Evolutionary conservation across 2,888 invertebrate species (phyloP), one percentile per base, ranked within the genome.

Genomic region (Phaonia tiefii): DNA sequence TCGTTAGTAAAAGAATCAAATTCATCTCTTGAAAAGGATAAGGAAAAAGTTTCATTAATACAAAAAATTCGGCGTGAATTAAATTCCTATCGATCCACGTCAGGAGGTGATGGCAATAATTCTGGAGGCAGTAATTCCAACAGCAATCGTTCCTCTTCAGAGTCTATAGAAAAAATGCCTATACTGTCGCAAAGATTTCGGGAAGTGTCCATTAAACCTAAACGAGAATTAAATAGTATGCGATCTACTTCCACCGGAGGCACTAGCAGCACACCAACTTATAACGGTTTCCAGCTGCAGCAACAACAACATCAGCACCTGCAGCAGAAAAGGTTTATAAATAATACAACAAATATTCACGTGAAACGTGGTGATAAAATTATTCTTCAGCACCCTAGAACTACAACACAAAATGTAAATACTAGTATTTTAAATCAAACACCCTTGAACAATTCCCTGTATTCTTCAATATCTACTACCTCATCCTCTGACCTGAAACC

Each of bases 11-110:
- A 74, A 17, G 86, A 86, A 15, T 85, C 85, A 1, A 76, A 51
- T 42, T 46, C 65, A 7, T 72, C 75, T 10, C 11, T 75, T 44
- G 81, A 81, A 58, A 82, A 73, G 17, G 85, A 80, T 11, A 58
- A 75, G 5, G 87, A 86, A 11, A 86, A 86, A 8, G 82, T 87
- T 31, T 86, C 89, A 0, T 74, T 89, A 1, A 89, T 89, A 77
- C 89, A 89, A 39, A 89, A 88, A 74, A 89, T 89, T 46, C 85
- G 89, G 1, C 85, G 87, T 1, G 89, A 89, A 78, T 72, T 89
- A 1, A 89, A 89, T 72, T 85, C 87, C 8, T 85, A 86, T 69
- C 86, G 89, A 20, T 84, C 89, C n/a, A 87, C 87, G 2, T 86
- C 88, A 0, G 86, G 85, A 0, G 84, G 83, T 22, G 63, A 25